A percentile compares a stretch with the other conserved stretches of the same genome.
Conservation (phyloP, 2,888 invertebrate species). For the Electrophaes corylata region DNA sequence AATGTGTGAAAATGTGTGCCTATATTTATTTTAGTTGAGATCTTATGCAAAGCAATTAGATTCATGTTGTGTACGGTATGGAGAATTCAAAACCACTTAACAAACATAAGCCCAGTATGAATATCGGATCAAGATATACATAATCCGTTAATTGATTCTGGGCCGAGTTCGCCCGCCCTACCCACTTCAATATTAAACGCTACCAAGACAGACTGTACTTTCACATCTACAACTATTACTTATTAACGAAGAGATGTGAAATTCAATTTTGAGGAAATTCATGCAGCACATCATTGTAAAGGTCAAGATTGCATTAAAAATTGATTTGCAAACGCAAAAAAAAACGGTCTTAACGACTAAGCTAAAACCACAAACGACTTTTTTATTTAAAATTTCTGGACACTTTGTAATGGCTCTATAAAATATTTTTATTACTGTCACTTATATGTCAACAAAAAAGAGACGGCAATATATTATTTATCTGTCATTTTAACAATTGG, state of each 20-base stretch:
- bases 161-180: slow-evolving; percentile 19
- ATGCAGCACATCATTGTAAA: neutral
- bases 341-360: too few relatives aligned
- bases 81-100: slow-evolving; percentile 3
- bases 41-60: slow-evolving; percentile 10
- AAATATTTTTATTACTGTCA: too few relatives aligned
- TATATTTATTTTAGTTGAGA: neutral
- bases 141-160: slow-evolving; percentile 35
- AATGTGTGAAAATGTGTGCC: too few relatives aligned
- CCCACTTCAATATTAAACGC: slow-evolving; percentile 29
- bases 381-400: too few relatives aligned
- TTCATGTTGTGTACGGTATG: neutral
- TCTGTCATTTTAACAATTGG: too few relatives aligned
- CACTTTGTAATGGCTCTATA: too few relatives aligned
- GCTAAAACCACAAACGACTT: too few relatives aligned
- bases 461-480: too few relatives aligned
- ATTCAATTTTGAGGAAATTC: too few relatives aligned
- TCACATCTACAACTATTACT: neutral
- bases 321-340: too few relatives aligned
- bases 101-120: slow-evolving; percentile 29
- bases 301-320: too few relatives aligned
- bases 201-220: slow-evolving; percentile 18
- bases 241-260: neutral
- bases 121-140: slow-evolving; percentile 30
- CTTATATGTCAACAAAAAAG: too few relatives aligned